Evolutionary conservation across 2,797 vertebrate species (phyloP).

Genomic region (Schizopygopsis malacanthus): DNA sequence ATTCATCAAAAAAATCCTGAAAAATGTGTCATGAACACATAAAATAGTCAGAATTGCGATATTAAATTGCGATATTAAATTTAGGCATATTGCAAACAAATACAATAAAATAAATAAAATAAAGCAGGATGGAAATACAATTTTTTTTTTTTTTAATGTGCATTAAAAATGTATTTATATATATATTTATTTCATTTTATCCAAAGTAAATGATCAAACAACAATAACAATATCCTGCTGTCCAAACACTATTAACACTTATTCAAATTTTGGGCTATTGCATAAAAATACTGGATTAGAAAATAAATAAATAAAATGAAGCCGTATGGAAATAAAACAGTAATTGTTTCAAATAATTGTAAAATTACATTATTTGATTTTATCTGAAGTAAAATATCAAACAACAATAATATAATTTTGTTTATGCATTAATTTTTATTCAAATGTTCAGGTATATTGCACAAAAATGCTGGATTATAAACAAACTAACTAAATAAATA

Average conservation of each 20-base stretch:
- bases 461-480: background rate
- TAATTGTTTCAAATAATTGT: no score
- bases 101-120: no score
- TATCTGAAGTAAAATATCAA: background rate
- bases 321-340: no score
- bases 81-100: no score
- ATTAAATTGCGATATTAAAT: no score
- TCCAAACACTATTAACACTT: background rate
- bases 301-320: background rate
- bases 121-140: no score
- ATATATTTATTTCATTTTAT: background rate
- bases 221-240: background rate
- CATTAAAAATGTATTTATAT: background rate
- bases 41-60: no score
- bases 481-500: background rate
- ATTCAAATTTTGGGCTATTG: background rate
- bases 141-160: background rate
- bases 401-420: background rate
- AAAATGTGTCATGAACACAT: background rate
- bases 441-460: no score
- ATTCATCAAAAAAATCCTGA: background rate
- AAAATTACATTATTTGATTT: background rate
- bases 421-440: background rate
- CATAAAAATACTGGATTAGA: background rate
- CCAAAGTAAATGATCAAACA: background rate